Evolutionary conservation across 2,888 invertebrate species (phyloP), one percentile per base, ranked within the genome.

Genomic region (Ophion ventricosus): DNA sequence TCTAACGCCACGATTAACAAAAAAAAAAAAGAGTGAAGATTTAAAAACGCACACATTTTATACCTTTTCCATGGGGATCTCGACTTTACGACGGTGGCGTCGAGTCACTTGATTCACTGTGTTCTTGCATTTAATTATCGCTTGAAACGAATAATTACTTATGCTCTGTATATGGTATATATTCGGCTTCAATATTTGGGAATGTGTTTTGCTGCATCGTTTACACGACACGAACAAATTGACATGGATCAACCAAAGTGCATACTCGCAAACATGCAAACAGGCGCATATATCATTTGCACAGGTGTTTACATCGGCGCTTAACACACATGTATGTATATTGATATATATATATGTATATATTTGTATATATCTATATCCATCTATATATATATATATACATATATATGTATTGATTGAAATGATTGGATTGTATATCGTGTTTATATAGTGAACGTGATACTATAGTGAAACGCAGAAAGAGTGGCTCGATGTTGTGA

Each of bases 11-110:
- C 67, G 59, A 49, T 67, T 56, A 67, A 17, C 17, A 63, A 5
- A 57, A 20, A 20, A n/a, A 5, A 66, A n/a, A 57, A 10, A 57
- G 35, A 57, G 57, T 25, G 8, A 49, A 29, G 35, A 74, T 67
- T 76, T 70, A 72, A 80, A 82, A 76, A 82, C 84, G 85, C 83
- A 89, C 84, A 87, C 92, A 94, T 94, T 94, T 94, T 94, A 94
- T 94, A 94, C 94, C 94, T 94, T 94, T 94, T 94, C 94, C 94
- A 94, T 93, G 92, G 82, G 90, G 89, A 88, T 11, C 80, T 88
- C 88, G 88, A 87, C 81, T 85, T 82, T 82, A 76, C 81, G 87
- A 88, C 86, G 82, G 87, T 88, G 87, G 86, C 87, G 84, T 87
- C 87, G 87, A 81, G 83, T 81, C 76, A 63, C 77, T 79, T 79